Conservation (phyloP, 2,888 invertebrate species). For the Ophion costatus region DNA sequence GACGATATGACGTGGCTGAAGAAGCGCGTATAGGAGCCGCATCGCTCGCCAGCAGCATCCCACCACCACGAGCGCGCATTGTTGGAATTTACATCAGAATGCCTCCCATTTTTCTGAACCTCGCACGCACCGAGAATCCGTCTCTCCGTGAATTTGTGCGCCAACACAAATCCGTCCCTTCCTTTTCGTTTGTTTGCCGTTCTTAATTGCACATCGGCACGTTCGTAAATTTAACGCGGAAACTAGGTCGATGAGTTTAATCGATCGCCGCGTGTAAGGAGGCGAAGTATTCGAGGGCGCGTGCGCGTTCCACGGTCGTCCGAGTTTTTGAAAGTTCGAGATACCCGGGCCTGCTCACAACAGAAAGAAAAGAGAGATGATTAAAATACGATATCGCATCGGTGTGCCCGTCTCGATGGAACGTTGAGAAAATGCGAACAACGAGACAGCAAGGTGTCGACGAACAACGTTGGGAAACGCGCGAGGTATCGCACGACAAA, state of each 20-base stretch:
- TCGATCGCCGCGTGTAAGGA: constrained; percentile 47
- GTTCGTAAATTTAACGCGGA: constrained; percentile 15
- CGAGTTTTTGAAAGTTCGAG: constrained; percentile 51
- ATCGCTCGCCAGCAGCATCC: constrained; percentile 57
- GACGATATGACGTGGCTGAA: constrained; percentile 69
- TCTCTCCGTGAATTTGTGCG: background rate
- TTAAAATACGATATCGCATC: background rate
- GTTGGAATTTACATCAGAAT: constrained; percentile 47
- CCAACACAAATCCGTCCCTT: background rate
- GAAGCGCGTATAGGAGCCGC: constrained; percentile 55
- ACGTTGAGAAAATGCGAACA: background rate
- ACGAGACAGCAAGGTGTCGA: background rate
- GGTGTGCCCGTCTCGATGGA: background rate
- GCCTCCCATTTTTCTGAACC: constrained; percentile 62
- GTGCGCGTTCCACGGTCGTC: constrained; percentile 44
- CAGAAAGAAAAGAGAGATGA: background rate
- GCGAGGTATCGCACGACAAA: background rate
- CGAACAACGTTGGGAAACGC: background rate
- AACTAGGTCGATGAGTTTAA: constrained; percentile 63
- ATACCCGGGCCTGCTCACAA: background rate
- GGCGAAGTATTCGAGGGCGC: constrained; percentile 36
- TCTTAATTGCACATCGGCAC: background rate
- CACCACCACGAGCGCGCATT: constrained; percentile 37
- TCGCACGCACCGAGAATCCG: constrained; percentile 42
- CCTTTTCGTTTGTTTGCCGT: background rate